phyloP scores from a whole-genome alignment of 2,797 vertebrate genomes.

The Epinephelus coioides region DNA sequence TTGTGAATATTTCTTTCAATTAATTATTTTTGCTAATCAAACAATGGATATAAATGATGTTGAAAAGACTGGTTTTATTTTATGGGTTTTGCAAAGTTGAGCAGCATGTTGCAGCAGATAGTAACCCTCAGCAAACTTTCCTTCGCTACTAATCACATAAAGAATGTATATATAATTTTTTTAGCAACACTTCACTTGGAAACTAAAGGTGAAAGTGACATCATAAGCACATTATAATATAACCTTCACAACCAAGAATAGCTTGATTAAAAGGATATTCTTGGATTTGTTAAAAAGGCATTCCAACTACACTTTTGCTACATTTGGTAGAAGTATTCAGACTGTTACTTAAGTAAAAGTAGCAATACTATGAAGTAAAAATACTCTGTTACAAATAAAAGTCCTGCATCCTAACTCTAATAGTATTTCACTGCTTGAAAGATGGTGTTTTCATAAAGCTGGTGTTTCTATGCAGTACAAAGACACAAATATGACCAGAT shows the following conservation, averaged over 20 bases:
- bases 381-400: no score
- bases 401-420: no score
- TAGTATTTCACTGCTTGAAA: no score
- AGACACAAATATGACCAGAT: no score
- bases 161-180: not conserved
- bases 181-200: slow-evolving; percentile 53
- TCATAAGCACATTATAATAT: slow-evolving; percentile 44
- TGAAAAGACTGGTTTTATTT: slow-evolving; percentile 5
- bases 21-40: slow-evolving; percentile 64
- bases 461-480: no score
- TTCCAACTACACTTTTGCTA: not conserved
- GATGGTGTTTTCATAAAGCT: no score
- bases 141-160: slow-evolving; percentile 32
- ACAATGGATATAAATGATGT: slow-evolving; percentile 16
- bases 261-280: not conserved
- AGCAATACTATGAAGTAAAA: not conserved
- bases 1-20: slow-evolving; percentile 62
- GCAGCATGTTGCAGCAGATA: slow-evolving; percentile 53
- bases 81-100: slow-evolving; percentile 29
- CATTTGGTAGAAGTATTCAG: no score
- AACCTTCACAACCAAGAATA: not conserved
- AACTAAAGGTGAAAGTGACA: slow-evolving; percentile 29
- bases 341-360: no score
- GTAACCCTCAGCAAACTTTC: slow-evolving; percentile 20
- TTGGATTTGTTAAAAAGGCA: not conserved